Conservation (phyloP, 35 echinoderm and acorn worm genomes). For the Apostichopus japonicus region DNA sequence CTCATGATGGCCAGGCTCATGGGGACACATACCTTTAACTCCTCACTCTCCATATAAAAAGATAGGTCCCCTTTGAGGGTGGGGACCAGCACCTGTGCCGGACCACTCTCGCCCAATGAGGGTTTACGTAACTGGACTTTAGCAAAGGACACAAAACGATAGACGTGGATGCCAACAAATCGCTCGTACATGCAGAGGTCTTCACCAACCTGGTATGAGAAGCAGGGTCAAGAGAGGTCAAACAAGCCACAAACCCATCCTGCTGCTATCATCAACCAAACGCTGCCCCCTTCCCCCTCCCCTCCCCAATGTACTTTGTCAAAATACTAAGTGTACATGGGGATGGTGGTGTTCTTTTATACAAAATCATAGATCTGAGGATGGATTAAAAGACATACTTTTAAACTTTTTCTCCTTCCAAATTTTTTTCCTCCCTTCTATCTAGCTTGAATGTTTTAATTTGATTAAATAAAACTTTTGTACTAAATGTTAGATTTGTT, state of each 20-base stretch:
- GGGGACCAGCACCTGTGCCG: slow-evolving; percentile 40
- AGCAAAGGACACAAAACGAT: slow-evolving; percentile 62
- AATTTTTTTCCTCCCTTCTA: too few species aligned
- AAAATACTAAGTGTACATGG: too few species aligned
- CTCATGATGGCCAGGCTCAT: not conserved
- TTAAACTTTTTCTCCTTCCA: too few species aligned
- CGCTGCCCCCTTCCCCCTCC: too few species aligned
- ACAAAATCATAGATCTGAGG: too few species aligned
- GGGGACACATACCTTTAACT: slow-evolving; percentile 31
- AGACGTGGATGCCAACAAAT: slow-evolving; percentile 50
- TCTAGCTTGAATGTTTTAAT: too few species aligned
- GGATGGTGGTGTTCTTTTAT: too few species aligned
- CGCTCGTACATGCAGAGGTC: slow-evolving; percentile 41
- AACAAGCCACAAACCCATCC: not conserved
- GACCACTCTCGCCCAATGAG: slow-evolving; percentile 17
- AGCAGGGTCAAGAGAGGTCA: slow-evolving; percentile 36
- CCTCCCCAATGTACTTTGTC: too few species aligned
- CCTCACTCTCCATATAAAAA: slow-evolving; percentile 39
- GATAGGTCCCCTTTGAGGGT: slow-evolving; percentile 42
- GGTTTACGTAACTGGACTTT: slow-evolving; percentile 60
- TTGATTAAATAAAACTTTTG: too few species aligned
- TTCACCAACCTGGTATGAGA: slow-evolving; percentile 16
- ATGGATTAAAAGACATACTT: too few species aligned
- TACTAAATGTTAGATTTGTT: too few species aligned
- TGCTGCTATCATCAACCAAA: too few species aligned